Evolutionary conservation across 2,113 vertebrate species (phyloP).

Genomic region (Callopanchax toddi): DNA sequence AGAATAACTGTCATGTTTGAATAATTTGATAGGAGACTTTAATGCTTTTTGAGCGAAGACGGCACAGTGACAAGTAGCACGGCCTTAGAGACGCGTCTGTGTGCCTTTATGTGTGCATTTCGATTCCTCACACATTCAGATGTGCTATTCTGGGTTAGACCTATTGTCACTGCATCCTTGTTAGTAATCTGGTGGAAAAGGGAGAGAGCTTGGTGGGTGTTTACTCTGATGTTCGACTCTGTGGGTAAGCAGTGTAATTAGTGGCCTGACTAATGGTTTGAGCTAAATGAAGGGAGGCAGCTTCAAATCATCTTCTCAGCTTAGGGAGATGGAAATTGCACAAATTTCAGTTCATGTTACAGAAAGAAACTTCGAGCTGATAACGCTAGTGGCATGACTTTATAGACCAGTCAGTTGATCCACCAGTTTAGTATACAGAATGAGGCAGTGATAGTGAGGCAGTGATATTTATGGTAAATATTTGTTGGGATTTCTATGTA

Average conservation of each 20-base stretch:
- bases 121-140: slow-evolving; percentile 11
- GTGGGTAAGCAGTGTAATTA: slow-evolving; percentile 73
- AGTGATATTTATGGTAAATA: not conserved
- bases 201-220: slow-evolving; percentile 60
- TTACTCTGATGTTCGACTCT: slow-evolving; percentile 68
- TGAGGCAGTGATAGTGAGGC: not conserved
- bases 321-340: slow-evolving; percentile 25
- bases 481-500: not conserved
- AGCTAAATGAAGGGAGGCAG: slow-evolving; percentile 47
- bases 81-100: not conserved
- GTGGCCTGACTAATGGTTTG: slow-evolving; percentile 59
- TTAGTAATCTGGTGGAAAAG: slow-evolving; percentile 34
- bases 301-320: slow-evolving; percentile 45
- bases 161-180: slow-evolving; percentile 45
- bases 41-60: slow-evolving; percentile 27
- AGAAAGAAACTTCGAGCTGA: slow-evolving; percentile 11
- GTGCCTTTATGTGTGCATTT: slow-evolving; percentile 7
- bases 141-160: slow-evolving; percentile 27
- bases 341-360: not conserved
- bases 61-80: slow-evolving; percentile 24
- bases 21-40: slow-evolving; percentile 52
- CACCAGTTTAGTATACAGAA: slow-evolving; percentile 2
- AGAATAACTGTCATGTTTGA: slow-evolving; percentile 50
- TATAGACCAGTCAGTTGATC: not conserved
- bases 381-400: not conserved